phyloP scores from a whole-genome alignment of 2,797 vertebrate species.

The Hafferia zeledoni region DNA sequence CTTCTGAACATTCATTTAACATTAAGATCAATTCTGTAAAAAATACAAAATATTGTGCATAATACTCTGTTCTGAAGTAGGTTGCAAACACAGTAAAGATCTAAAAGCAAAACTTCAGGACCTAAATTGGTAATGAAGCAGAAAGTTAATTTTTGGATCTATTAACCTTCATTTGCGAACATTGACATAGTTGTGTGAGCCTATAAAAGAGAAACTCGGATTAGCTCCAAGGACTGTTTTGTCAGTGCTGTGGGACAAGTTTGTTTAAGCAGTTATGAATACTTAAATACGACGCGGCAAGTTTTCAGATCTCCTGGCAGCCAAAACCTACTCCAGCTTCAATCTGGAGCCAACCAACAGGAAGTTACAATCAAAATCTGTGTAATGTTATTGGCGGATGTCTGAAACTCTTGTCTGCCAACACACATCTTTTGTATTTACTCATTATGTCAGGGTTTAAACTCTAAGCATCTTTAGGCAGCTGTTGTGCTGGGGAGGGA shows the following conservation, averaged over 20 bases:
- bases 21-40: not conserved
- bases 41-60: not conserved
- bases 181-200: accelerated
- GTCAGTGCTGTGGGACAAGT: not conserved
- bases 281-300: not conserved
- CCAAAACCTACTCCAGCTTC: not conserved
- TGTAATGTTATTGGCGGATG: not conserved
- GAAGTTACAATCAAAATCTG: not conserved
- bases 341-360: not conserved
- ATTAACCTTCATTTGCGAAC: not conserved
- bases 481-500: not conserved
- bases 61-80: not conserved
- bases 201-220: not conserved
- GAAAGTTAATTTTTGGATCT: not conserved
- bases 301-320: not conserved
- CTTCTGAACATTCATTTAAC: not conserved
- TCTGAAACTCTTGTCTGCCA: not conserved
- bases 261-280: not conserved
- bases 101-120: not conserved
- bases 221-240: not conserved
- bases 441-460: not conserved
- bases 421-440: not conserved
- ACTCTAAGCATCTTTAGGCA: not conserved
- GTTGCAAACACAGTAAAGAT: not conserved
- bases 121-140: not conserved